Evolutionary conservation across 2,113 vertebrate species (phyloP), one percentile per base, ranked within the genome.

Genomic region (Toxostoma redivivum): DNA sequence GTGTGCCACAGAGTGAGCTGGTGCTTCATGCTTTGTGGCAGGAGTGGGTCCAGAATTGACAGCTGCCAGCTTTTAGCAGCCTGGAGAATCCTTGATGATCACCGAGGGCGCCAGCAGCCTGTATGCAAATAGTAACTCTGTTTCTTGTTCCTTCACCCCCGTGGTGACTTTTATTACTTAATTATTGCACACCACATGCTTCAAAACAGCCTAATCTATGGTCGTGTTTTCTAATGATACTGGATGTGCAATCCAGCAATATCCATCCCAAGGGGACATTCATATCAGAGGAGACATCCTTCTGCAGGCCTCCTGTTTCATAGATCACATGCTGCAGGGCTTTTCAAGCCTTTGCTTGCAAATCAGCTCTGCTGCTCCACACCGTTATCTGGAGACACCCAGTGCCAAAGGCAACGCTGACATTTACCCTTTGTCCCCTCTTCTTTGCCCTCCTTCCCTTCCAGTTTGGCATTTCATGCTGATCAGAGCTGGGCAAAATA

Each of bases 141-240:
- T 93, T 95, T 79, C 96, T 76, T 80, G 42, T 93, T 95, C 82
- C 67, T 88, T 96, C 97, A 98, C 98, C 97, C 99, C 99, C 87
- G 97, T 95, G 91, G 98, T 96, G 98, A 98, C 98, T 99, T 99
- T 99, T 99, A 99, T 99, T 99, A 98, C 99, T 99, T 99, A 98
- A 99, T 99, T 99, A 99, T 98, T 98, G 98, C 97, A 95, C 98
- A 88, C 99, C 98, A 98, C 99, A 98, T 98, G 99, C 98, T 96
- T 95, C 98, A 91, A 96, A 96, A 96, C 97, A 96, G 98, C 97
- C 98, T 98, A 97, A 98, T 98, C 97, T 98, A 97, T 95, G 94
- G 96, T 94, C 6, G 33, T 88, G 97, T 97, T 97, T 97, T 96
- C 97, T 98, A 98, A 98, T 95, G 97, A 97, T 97, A 81, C 80